These are phyloP conservation scores for Chiroxiphia lanceolata DNA, from an alignment of 2,797 vertebrate species.

Conservation along the genomic window DNA sequence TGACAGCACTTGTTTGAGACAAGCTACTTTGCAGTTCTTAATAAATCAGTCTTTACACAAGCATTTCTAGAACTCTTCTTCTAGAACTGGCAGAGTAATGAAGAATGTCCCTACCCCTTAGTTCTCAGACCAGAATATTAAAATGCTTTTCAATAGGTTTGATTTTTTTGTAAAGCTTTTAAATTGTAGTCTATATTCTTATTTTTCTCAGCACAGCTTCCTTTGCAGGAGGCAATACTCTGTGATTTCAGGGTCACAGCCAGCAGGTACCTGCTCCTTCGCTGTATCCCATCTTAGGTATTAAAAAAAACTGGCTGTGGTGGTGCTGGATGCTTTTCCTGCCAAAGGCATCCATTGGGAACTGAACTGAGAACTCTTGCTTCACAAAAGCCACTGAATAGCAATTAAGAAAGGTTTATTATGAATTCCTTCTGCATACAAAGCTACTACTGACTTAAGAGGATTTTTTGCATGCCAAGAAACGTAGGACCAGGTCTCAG, in stretches of 20 bases:
- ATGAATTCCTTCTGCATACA: background rate
- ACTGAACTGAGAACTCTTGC: background rate
- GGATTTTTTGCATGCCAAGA: background rate
- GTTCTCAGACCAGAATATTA: background rate
- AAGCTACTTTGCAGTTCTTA: background rate
- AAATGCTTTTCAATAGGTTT: background rate
- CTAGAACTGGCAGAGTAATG: background rate
- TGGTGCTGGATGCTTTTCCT: background rate
- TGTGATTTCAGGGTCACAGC: background rate
- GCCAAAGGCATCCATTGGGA: background rate
- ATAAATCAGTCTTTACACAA: background rate
- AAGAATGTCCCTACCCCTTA: background rate
- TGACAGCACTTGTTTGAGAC: background rate
- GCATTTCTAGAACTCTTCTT: background rate
- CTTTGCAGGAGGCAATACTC: background rate
- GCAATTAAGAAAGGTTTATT: background rate
- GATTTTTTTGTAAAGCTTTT: background rate
- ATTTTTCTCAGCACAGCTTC: background rate
- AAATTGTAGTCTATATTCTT: background rate
- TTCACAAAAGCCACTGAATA: background rate
- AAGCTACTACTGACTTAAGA: background rate
- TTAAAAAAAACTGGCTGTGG: background rate
- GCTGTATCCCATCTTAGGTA: background rate
- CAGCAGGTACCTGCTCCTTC: background rate
- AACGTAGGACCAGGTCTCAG: background rate